A percentile compares a stretch with the other conserved stretches of the same genome.
Conservation (phyloP, 2,797 vertebrate genomes). For the Amphiprion clarkii region DNA sequence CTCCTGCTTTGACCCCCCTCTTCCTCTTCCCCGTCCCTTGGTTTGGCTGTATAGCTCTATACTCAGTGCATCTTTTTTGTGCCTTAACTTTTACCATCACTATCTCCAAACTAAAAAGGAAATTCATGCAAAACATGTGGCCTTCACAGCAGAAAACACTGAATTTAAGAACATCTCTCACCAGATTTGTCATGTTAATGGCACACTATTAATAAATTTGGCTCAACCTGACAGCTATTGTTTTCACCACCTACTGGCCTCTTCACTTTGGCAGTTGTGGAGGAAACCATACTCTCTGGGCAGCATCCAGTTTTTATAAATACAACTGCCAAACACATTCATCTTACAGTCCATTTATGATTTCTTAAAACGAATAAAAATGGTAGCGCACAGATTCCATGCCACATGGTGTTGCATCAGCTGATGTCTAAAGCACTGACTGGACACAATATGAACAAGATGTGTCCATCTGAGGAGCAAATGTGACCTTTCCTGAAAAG, state of each 20-base stretch:
- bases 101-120: background rate
- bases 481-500: too few relatives aligned
- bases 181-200: conserved; percentile 6
- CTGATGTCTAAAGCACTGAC: too few relatives aligned
- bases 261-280: conserved; percentile 21
- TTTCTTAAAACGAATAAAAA: background rate
- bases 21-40: too few relatives aligned
- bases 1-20: background rate
- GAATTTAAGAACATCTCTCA: background rate
- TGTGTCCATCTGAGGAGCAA: too few relatives aligned
- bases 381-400: background rate
- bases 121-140: background rate
- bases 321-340: background rate
- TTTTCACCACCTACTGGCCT: conserved; percentile 19
- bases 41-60: background rate
- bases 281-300: conserved; percentile 27
- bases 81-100: background rate
- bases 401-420: background rate
- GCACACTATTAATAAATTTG: background rate
- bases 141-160: background rate
- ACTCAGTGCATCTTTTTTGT: background rate
- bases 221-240: conserved; percentile 13
- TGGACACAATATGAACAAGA: background rate
- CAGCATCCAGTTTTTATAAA: background rate
- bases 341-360: background rate